Evolutionary conservation across 2,888 invertebrate species (phyloP), one percentile per base, ranked within the genome.

Genomic region (Papilio gigon): DNA sequence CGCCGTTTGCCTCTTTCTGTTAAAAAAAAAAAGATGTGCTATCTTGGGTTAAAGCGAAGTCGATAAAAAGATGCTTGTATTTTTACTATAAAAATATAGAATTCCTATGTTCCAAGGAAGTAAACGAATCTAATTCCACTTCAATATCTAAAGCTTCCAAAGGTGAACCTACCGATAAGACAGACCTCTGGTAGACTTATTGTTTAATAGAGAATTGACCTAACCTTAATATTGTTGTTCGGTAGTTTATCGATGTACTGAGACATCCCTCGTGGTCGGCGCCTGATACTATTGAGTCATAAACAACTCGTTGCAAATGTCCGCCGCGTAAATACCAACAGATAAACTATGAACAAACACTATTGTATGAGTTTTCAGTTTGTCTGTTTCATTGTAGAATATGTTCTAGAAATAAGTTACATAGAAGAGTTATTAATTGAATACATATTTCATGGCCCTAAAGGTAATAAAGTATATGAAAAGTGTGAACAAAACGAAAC

Each of bases 181-280:
- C n/a, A n/a, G n/a, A n/a, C 56, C 56, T 56, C 25, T 56, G n/a
- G 27, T 20, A 60, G 12, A 62, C 56, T 65, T 76, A 73, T 76
- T n/a, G n/a, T n/a, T 77, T 76, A 76, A 75, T 73, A 78, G 73
- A 81, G 75, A 81, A 78, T 83, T 80, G 77, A 77, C 77, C 77
- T 83, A 85, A 81, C 81, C 80, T 82, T 83, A 84, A 83, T 83
- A 30, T 78, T 82, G 83, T 85, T 85, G 78, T 83, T 81, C 77
- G 78, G 75, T 68, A 74, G 65, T 72, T 72, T 68, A 62, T 65
- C 71, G 83, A 83, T 84, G 84, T 78, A 72, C 64, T 66, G 74
- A 79, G 78, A 78, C 82, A 82, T 78, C 78, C 80, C 80, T 79
- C 73, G 67, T 25, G 64, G 47, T 44, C 69, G 77, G 76, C 80